Base-by-base conservation (phyloP, 2,888 invertebrate species). In the Plagodis pulveraria region DNA sequence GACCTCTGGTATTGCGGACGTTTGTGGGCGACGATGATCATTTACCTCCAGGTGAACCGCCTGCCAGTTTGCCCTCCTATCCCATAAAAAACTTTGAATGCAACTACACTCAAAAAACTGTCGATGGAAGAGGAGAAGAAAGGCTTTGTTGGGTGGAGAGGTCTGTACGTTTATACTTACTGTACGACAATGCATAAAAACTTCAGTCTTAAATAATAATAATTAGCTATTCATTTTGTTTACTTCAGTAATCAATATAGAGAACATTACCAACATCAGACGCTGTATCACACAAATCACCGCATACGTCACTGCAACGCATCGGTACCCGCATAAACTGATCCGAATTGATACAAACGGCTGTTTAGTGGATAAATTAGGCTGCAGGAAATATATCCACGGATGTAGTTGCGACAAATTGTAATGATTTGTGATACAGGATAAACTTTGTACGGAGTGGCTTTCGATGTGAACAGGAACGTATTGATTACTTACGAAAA, bases 271-370 rank as follows among this genome's bases (percentile, higher is more conserved):
- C 4, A 35, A 50, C 42, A 42, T 47, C 46, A 50, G 45, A 35
- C 38, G 50, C 36, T 53, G 53, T 56, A 49, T 43, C 49, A 46
- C 49, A 49, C 38, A 56, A 61, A 61, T 56, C 52, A 42, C 49
- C 11, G 50, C 34, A 53, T 50, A 50, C 33, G 38, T 48, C 59
- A 48, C 47, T 33, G 48, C 50, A 47, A 35, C 35, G 50, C 36
- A 58, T 63, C 57, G 51, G 50, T 53, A 53, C 55, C 53, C 50
- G 62, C 63, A 70, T 72, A 70, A 63, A 70, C 67, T 60, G 62
- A 63, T 66, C 73, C 73, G 79, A 83, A 86, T 87, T 83, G 84
- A 83, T 82, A 84, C 80, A 80, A 84, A 86, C 77, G 80, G 74
- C 77, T 81, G 74, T 78, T 79, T 76, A 72, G 71, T 67, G 58